A percentile compares a stretch with the other conserved stretches of the same genome.
Evolutionary conservation across 2,797 vertebrate species (phyloP).

Genomic region (Rhinophrynus dorsalis): DNA sequence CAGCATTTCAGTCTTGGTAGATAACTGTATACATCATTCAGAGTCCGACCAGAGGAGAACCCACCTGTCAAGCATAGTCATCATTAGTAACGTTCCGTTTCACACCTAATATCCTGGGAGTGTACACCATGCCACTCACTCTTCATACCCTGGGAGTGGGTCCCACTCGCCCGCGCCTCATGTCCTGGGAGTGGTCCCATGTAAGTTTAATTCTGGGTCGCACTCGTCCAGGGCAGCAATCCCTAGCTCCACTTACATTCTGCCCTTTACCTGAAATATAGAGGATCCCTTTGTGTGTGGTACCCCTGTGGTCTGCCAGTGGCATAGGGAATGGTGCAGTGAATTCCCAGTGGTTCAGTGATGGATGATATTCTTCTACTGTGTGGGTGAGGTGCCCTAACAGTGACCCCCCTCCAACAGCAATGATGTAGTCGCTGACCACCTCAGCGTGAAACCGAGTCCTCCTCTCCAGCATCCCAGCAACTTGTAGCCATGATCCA

Average conservation of each 20-base stretch:
- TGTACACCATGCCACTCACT: too few relatives aligned
- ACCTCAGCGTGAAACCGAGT: constrained; percentile 50
- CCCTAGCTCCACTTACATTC: neutral
- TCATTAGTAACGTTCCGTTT: too few relatives aligned
- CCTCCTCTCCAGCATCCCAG: constrained; percentile 55
- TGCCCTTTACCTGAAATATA: constrained; percentile 56
- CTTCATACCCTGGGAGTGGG: too few relatives aligned
- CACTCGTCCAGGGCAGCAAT: neutral
- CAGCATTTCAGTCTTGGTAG: constrained; percentile 55
- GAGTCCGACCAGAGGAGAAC: constrained; percentile 53
- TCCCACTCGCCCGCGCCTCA: too few relatives aligned
- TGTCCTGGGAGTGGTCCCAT: too few relatives aligned
- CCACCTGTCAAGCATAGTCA: constrained; percentile 53
- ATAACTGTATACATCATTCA: constrained; percentile 56
- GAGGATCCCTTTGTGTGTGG: constrained; percentile 60
- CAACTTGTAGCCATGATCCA: constrained; percentile 55
- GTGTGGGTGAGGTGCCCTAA: constrained; percentile 54
- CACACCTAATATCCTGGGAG: too few relatives aligned
- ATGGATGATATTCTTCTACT: constrained; percentile 47
- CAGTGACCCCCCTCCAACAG: constrained; percentile 55
- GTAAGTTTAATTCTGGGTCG: too few relatives aligned
- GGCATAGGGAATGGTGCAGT: constrained; percentile 48
- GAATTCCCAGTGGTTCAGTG: constrained; percentile 56
- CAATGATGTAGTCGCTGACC: constrained; percentile 44
- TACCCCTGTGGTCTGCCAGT: constrained; percentile 57